These are phyloP conservation scores for Avahi laniger DNA, from an alignment of 2,797 vertebrate genomes.

Conservation along the genomic window DNA sequence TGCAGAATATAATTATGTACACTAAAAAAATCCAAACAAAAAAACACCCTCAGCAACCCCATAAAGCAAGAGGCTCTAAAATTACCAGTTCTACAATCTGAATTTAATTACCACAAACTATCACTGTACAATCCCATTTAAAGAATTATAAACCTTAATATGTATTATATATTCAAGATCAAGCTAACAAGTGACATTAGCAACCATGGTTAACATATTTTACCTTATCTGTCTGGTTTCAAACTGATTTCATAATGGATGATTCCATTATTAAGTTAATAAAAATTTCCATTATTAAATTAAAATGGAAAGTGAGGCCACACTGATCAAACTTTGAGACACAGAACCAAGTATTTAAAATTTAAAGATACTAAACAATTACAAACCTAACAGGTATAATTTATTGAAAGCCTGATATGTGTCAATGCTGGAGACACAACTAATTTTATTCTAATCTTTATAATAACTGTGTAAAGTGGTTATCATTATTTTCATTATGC, in stretches of 20 bases:
- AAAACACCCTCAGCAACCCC: not conserved
- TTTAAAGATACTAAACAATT: not conserved
- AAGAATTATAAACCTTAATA: conserved; percentile 19
- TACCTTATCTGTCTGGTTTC: conserved; percentile 25
- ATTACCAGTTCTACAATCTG: not conserved
- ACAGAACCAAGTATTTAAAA: conserved; percentile 23
- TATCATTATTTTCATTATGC: not conserved
- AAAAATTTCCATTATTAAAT: conserved; percentile 14
- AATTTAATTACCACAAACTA: conserved; percentile 13
- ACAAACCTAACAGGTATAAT: not conserved
- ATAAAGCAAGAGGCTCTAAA: conserved; percentile 40
- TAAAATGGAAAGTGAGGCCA: conserved; percentile 40
- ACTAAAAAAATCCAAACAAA: not conserved
- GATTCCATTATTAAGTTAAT: conserved; percentile 33
- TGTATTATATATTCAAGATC: not conserved
- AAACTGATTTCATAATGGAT: conserved; percentile 12
- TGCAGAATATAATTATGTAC: not conserved
- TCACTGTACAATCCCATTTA: not conserved
- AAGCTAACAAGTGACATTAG: conserved; percentile 23
- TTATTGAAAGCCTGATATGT: not conserved
- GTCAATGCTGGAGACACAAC: not conserved
- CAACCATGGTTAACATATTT: conserved; percentile 7
- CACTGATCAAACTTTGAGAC: not conserved
- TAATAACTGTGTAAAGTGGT: not conserved
- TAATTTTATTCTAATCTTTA: conserved; percentile 4